Evolutionary conservation across 1,140 invertebrate genomes (phyloP).

Genomic region (Hestina assimilis): DNA sequence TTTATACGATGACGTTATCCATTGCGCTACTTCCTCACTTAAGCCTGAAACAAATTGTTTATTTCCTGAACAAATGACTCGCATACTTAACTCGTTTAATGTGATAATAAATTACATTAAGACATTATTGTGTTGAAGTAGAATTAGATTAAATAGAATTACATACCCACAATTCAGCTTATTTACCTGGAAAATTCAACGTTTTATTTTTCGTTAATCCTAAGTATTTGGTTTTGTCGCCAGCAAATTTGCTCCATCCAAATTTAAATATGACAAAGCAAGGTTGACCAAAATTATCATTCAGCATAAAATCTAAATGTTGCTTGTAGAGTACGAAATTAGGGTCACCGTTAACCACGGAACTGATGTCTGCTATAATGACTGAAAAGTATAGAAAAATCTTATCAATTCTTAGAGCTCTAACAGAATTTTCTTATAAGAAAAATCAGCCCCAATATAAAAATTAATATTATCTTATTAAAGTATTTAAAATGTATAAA

Average conservation of each 20-base stretch:
- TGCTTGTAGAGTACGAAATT: conserved; percentile 59
- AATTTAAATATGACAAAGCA: conserved; percentile 63
- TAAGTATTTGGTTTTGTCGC: conserved; percentile 50
- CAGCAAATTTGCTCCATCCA: conserved; percentile 62
- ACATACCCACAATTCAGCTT: too few species aligned
- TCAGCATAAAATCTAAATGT: conserved; percentile 55
- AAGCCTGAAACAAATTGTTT: conserved; percentile 78
- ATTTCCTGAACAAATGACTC: too few species aligned
- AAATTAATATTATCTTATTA: too few species aligned
- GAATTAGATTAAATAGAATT: too few species aligned
- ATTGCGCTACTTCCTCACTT: conserved; percentile 78
- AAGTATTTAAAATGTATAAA: too few species aligned
- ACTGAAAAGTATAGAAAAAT: conserved; percentile 41
- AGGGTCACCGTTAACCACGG: conserved; percentile 49
- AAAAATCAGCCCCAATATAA: too few species aligned
- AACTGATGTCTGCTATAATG: conserved; percentile 52
- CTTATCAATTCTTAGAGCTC: too few species aligned
- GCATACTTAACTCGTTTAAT: neutral
- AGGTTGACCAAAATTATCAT: conserved; percentile 54
- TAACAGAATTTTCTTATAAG: too few species aligned
- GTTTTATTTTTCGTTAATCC: conserved; percentile 32
- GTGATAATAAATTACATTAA: too few species aligned
- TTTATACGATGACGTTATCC: conserved; percentile 78
- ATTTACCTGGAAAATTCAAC: conserved; percentile 47
- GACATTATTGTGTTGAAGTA: too few species aligned